phyloP scores from a whole-genome alignment of 2,888 invertebrate genomes.

The Holacanthella duospinosa region DNA sequence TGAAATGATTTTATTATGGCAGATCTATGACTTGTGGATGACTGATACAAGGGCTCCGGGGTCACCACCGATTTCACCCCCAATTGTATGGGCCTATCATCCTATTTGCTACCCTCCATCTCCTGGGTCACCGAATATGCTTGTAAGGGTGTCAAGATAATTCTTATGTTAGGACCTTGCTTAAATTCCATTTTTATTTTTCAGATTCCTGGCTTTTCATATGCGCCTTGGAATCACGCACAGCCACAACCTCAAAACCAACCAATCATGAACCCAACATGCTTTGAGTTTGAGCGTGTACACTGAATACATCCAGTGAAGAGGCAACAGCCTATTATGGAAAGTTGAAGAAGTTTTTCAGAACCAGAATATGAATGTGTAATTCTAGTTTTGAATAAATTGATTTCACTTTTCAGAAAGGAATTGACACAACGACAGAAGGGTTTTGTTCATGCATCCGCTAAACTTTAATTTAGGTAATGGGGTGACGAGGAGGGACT shows the following conservation, averaged over 20 bases:
- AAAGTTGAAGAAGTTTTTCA: background rate
- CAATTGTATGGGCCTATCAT: slow-evolving; percentile 33
- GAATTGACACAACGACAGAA: background rate
- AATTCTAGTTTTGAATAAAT: background rate
- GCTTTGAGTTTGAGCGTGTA: background rate
- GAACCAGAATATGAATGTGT: no score
- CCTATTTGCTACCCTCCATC: slow-evolving; percentile 31
- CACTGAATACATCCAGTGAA: background rate
- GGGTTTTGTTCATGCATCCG: background rate
- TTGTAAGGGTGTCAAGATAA: slow-evolving; percentile 9
- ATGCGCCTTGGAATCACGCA: slow-evolving; percentile 13
- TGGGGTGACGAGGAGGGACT: background rate
- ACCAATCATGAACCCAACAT: slow-evolving; percentile 18
- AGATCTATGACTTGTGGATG: slow-evolving; percentile 29
- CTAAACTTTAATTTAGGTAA: background rate
- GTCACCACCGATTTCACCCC: slow-evolving; percentile 29
- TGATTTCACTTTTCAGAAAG: background rate
- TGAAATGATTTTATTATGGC: no score
- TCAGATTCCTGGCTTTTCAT: slow-evolving; percentile 16
- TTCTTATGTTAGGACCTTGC: background rate
- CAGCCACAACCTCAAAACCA: slow-evolving; percentile 29
- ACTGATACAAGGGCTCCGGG: slow-evolving; percentile 18
- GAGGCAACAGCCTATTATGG: background rate
- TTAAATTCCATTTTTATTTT: background rate
- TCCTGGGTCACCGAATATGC: slow-evolving; percentile 14